A percentile compares a stretch with the other conserved stretches of the same genome.
Conservation (phyloP, 2,888 invertebrate genomes). For the Diplazon laetatorius region DNA sequence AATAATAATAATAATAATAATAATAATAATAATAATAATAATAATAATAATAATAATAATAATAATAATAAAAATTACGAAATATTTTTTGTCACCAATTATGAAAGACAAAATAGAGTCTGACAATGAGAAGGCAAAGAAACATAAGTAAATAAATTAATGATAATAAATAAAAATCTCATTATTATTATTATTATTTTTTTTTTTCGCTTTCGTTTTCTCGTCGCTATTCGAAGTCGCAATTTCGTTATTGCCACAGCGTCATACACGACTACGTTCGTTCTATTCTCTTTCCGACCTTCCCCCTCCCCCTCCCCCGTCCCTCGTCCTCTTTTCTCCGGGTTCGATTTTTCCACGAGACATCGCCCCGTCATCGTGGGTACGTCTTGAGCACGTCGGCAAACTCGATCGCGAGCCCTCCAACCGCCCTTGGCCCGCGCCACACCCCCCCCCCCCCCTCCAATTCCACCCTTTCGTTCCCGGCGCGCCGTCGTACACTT, state of each 20-base stretch:
- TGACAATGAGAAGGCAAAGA: too few species aligned
- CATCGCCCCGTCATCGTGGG: slow-evolving; percentile 55
- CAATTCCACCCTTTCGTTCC: slow-evolving; percentile 1
- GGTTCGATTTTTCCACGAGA: slow-evolving; percentile 48
- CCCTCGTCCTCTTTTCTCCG: not conserved
- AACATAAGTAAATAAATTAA: too few species aligned
- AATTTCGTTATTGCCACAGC: slow-evolving; percentile 50
- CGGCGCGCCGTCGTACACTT: slow-evolving; percentile 36
- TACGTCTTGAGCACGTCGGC: slow-evolving; percentile 50
- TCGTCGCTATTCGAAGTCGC: slow-evolving; percentile 30
- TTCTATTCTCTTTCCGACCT: slow-evolving; percentile 35
- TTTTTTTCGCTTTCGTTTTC: slow-evolving; percentile 11
- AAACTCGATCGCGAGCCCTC: slow-evolving; percentile 58
- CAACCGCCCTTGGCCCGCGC: too few species aligned
- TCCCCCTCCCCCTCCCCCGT: slow-evolving; percentile 21
- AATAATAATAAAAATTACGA: too few species aligned
- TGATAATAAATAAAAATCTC: too few species aligned
- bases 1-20: too few species aligned
- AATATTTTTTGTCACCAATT: too few species aligned
- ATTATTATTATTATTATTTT: slow-evolving; percentile 6
- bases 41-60: too few species aligned
- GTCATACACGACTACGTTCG: slow-evolving; percentile 23
- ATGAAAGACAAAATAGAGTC: too few species aligned
- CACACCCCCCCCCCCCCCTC: slow-evolving; percentile 20
- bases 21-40: too few species aligned